Evolutionary conservation across 2,113 vertebrate species (phyloP).

Genomic region (Takifugu flavidus): DNA sequence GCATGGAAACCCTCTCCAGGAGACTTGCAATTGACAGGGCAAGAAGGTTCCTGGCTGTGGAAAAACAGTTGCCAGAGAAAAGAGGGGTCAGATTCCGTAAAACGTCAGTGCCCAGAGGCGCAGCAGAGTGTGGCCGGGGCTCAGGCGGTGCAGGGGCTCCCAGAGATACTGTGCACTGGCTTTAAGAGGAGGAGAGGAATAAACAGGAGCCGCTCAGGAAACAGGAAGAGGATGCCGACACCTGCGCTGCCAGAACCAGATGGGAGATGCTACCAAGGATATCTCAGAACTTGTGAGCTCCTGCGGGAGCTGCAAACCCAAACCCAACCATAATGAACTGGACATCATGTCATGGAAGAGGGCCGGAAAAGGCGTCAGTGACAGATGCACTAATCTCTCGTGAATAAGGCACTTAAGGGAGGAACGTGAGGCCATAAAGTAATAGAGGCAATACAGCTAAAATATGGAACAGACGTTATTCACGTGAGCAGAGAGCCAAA

Average conservation of each 20-base stretch:
- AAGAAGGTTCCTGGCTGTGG: constrained; percentile 5
- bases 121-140: neutral
- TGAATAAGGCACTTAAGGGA: constrained; percentile 7
- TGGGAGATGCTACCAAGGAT: constrained; percentile 12
- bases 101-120: constrained; percentile 6
- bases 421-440: neutral
- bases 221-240: constrained; percentile 15
- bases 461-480: constrained; percentile 7
- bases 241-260: constrained; percentile 9
- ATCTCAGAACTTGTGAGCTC: neutral
- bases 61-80: constrained; percentile 14
- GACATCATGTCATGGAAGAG: constrained; percentile 9
- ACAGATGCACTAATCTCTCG: constrained; percentile 6
- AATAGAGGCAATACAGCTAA: neutral
- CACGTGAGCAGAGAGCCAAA: neutral
- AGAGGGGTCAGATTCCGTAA: constrained; percentile 13
- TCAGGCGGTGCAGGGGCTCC: neutral
- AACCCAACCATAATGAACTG: constrained; percentile 10
- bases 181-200: constrained; percentile 4
- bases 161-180: neutral
- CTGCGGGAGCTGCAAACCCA: neutral
- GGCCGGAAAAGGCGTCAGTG: constrained; percentile 3
- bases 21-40: constrained; percentile 24
- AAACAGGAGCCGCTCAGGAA: neutral
- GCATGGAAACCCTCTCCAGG: constrained; percentile 9